Conservation (phyloP, 2,797 vertebrate genomes). For the Aphelocoma californica region DNA sequence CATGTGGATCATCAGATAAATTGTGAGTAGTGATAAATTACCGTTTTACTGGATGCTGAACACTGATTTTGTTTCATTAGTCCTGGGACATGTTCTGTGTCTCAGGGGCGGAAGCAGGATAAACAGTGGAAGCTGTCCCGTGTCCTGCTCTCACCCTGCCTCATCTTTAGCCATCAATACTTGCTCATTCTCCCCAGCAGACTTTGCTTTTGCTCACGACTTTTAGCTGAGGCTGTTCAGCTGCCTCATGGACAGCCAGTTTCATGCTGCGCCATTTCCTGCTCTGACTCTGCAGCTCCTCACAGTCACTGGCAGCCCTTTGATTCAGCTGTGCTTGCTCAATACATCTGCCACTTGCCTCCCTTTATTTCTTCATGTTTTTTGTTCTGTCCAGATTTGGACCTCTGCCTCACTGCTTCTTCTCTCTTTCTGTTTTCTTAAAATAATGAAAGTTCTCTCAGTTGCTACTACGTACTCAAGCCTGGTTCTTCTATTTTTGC, state of each 20-base stretch:
- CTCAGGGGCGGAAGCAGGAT: constrained; percentile 1
- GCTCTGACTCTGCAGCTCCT: constrained; percentile 48
- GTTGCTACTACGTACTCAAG: neutral
- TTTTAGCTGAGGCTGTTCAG: constrained; percentile 41
- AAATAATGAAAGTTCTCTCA: constrained; percentile 51
- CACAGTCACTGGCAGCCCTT: constrained; percentile 51
- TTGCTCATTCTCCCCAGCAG: constrained; percentile 46
- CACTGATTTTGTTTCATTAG: neutral
- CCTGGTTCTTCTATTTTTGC: neutral
- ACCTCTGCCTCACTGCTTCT: constrained; percentile 46
- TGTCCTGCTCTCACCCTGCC: constrained; percentile 56
- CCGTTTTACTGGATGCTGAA: neutral
- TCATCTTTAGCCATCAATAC: constrained; percentile 32
- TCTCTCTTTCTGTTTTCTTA: constrained; percentile 31
- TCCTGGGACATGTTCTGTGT: neutral
- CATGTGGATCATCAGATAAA: constrained; percentile 69
- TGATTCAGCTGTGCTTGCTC: constrained; percentile 61
- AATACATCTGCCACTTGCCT: constrained; percentile 56
- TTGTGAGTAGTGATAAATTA: constrained; percentile 69
- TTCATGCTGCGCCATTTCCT: constrained; percentile 61
- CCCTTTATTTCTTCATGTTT: constrained; percentile 44
- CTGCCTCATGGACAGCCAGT: constrained; percentile 56
- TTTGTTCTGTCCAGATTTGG: constrained; percentile 58
- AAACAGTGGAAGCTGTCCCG: constrained; percentile 13
- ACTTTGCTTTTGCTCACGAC: constrained; percentile 39